Evolutionary conservation across 2,888 invertebrate species (phyloP).

Genomic region (Cantharis flavilabris): DNA sequence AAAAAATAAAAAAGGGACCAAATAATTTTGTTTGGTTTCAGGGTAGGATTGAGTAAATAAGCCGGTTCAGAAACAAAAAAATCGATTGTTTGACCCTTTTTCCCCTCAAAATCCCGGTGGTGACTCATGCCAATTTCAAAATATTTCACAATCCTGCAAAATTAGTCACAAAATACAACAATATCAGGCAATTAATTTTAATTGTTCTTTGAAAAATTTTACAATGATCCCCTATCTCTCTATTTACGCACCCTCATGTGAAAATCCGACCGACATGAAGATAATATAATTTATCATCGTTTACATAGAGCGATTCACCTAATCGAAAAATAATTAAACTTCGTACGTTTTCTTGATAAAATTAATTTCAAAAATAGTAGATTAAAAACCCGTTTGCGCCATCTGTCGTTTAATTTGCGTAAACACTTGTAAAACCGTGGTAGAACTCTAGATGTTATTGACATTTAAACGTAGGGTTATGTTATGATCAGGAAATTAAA

Average conservation of each 20-base stretch:
- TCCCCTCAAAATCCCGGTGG: neutral
- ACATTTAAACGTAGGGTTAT: neutral
- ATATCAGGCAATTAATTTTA: neutral
- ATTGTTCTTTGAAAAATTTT: neutral
- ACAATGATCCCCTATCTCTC: neutral
- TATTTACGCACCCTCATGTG: neutral
- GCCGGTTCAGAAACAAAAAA: neutral
- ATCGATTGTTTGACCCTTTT: neutral
- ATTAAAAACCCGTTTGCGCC: neutral
- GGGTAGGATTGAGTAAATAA: neutral
- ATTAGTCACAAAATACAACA: neutral
- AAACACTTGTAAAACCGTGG: accelerated
- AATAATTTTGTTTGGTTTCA: neutral
- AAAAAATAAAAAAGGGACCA: neutral
- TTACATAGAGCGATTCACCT: neutral
- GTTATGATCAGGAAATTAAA: neutral
- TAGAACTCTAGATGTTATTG: neutral
- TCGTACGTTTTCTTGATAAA: neutral
- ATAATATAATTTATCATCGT: neutral
- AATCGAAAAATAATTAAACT: neutral
- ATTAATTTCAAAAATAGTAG: neutral
- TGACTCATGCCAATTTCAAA: neutral
- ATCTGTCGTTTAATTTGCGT: neutral
- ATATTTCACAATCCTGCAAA: neutral
- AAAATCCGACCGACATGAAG: neutral